These are phyloP conservation scores for Salvator merianae DNA, from an alignment of 2,113 vertebrate genomes.

Conservation along the genomic window DNA sequence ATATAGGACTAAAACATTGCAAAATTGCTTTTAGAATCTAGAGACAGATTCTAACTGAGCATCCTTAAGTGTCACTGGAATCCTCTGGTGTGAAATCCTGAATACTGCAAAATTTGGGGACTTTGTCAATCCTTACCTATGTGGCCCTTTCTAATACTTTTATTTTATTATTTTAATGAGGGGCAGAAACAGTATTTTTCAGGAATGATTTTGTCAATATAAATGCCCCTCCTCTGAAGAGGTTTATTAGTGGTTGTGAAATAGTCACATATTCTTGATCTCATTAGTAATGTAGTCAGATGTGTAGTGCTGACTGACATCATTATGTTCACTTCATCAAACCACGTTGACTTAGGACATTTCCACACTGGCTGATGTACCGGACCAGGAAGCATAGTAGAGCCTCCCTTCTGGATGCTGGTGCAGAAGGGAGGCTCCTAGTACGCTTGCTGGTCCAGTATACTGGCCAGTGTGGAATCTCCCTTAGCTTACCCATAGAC, in stretches of 20 bases:
- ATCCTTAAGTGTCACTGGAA: too few species aligned
- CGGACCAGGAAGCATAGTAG: not conserved
- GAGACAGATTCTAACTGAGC: not conserved
- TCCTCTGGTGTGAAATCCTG: too few species aligned
- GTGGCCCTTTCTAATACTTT: too few species aligned
- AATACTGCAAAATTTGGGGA: too few species aligned
- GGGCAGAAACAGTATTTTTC: not conserved
- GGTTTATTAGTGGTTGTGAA: not conserved
- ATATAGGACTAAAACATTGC: not conserved
- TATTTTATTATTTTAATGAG: too few species aligned
- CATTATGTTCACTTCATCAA: not conserved
- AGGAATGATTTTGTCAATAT: not conserved
- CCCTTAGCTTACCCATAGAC: too few species aligned
- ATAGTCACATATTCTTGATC: not conserved
- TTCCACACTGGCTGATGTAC: too few species aligned
- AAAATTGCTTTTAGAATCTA: not conserved
- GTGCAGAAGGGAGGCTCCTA: too few species aligned
- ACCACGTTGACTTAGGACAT: not conserved
- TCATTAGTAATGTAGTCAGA: not conserved
- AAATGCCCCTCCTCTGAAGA: not conserved
- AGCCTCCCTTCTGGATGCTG: not conserved
- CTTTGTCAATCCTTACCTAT: too few species aligned
- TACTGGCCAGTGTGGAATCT: too few species aligned
- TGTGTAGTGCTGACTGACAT: not conserved
- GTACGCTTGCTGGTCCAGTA: too few species aligned